phyloP scores from a whole-genome alignment of 2,113 vertebrate genomes.

The Urocitellus parryii region DNA sequence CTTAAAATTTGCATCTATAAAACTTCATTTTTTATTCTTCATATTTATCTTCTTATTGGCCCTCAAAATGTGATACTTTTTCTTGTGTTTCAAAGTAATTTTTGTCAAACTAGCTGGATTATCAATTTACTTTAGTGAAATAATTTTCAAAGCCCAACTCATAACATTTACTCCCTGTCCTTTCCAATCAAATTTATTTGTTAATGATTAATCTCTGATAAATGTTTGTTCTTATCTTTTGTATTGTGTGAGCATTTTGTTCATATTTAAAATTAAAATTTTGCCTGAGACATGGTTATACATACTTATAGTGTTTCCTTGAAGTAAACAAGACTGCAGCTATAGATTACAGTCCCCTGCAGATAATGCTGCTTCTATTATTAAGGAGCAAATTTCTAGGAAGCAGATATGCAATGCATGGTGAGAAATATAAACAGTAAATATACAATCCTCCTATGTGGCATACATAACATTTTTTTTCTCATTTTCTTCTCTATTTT shows the following conservation, averaged over 20 bases:
- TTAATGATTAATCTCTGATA: background rate
- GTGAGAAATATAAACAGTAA: background rate
- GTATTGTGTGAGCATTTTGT: background rate
- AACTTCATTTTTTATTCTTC: background rate
- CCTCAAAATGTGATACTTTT: background rate
- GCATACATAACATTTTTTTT: background rate
- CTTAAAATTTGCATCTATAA: background rate
- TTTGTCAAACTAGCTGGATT: background rate
- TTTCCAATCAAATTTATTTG: background rate
- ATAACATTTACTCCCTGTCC: background rate
- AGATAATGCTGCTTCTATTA: background rate
- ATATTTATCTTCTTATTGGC: background rate
- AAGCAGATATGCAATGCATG: background rate
- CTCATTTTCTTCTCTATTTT: background rate
- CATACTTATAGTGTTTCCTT: background rate
- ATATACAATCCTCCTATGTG: background rate
- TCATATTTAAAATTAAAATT: conserved; percentile 29
- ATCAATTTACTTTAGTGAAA: background rate
- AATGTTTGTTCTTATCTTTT: background rate
- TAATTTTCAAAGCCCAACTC: background rate
- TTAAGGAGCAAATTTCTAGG: background rate
- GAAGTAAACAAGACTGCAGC: background rate
- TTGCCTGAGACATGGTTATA: background rate
- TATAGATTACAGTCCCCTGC: background rate
- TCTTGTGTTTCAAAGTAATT: background rate